phyloP scores from a whole-genome alignment of 2,888 invertebrate genomes.

The Apamea epomidion region DNA sequence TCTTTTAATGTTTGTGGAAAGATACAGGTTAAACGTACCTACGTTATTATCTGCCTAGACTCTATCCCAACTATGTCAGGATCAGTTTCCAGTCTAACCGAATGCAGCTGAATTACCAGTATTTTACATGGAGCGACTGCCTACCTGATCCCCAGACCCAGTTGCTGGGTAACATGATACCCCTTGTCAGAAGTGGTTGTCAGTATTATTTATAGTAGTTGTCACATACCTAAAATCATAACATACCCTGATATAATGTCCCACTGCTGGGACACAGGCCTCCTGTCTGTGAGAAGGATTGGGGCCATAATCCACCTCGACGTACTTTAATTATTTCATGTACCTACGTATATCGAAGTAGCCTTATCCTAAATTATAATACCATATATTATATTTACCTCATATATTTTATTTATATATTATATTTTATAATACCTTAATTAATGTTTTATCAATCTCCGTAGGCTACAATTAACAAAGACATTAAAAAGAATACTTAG shows the following conservation, averaged over 20 bases:
- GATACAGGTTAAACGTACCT: neutral
- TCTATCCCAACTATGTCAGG: too few relatives aligned
- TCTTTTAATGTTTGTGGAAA: slow-evolving; percentile 13
- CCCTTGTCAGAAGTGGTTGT: neutral
- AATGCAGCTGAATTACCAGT: neutral
- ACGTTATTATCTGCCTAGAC: neutral
- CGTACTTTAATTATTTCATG: neutral
- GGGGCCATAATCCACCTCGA: too few relatives aligned
- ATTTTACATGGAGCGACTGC: neutral
- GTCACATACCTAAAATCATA: neutral
- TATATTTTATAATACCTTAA: neutral
- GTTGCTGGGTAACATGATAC: neutral
- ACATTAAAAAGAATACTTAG: slow-evolving; percentile 12
- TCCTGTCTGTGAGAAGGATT: too few relatives aligned
- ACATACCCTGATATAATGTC: too few relatives aligned
- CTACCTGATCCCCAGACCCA: neutral
- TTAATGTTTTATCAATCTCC: neutral
- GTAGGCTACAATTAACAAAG: slow-evolving; percentile 24
- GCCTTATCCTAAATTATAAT: too few relatives aligned
- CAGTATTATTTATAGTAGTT: too few relatives aligned
- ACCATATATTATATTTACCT: too few relatives aligned
- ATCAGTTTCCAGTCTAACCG: neutral
- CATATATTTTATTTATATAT: too few relatives aligned
- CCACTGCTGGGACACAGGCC: too few relatives aligned
- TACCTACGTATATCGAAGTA: neutral